These are phyloP conservation scores for Microcebus tavaratra DNA, from an alignment of 2,113 vertebrate genomes.

Conservation along the genomic window DNA sequence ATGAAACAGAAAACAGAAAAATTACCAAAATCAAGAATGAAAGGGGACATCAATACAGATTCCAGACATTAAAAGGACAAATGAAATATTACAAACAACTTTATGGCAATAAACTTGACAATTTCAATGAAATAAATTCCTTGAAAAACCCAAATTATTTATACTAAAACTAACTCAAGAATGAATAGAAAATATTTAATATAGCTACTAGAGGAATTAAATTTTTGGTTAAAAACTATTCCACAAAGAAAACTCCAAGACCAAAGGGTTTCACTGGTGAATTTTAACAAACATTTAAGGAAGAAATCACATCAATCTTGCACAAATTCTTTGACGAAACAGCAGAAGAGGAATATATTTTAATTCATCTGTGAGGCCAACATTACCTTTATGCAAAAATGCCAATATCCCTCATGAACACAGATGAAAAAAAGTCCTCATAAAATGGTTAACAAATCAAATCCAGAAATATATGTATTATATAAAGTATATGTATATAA, in stretches of 20 bases:
- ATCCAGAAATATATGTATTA: not conserved
- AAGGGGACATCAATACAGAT: not conserved
- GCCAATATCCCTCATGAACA: not conserved
- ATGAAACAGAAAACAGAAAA: conserved; percentile 18
- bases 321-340: not conserved
- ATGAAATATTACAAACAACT: not conserved
- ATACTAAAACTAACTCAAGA: not conserved
- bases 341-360: not conserved
- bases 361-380: not conserved
- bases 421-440: not conserved
- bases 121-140: not conserved
- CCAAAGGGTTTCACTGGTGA: not conserved
- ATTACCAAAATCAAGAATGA: not conserved
- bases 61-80: not conserved
- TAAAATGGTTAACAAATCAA: not conserved
- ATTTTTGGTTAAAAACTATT: not conserved
- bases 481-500: not conserved
- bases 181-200: conserved; percentile 10
- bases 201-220: not conserved
- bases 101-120: not conserved
- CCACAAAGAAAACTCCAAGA: not conserved
- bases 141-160: not conserved
- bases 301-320: not conserved
- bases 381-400: not conserved
- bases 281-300: not conserved